Percentiles rank a stretch among this genome's conserved stretches.
Conservation (phyloP, 2,113 vertebrate species). For the Lasiurus borealis region DNA sequence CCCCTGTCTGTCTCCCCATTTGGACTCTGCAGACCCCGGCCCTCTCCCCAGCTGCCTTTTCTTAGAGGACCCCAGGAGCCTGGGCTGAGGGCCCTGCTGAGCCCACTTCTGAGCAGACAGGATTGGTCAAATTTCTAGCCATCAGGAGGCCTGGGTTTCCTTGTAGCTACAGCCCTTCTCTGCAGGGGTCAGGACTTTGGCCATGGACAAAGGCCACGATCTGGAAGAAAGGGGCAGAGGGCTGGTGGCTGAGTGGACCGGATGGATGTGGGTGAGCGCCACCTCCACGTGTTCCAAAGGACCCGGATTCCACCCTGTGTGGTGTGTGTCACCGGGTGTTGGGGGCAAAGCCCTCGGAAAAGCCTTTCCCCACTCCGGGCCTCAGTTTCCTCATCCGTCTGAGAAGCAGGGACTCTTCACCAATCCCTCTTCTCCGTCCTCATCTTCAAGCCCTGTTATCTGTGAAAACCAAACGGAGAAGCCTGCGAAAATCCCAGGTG, state of each 20-base stretch:
- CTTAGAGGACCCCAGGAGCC: background rate
- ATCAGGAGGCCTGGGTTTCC: background rate
- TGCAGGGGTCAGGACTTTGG: background rate
- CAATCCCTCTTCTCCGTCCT: background rate
- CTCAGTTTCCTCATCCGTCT: background rate
- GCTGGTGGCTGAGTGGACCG: background rate
- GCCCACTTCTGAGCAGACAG: background rate
- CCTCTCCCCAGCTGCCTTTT: too few species aligned
- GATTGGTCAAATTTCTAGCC: background rate
- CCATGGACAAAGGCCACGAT: background rate
- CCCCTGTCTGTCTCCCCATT: background rate
- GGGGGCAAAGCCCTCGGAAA: accelerated
- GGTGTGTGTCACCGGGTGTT: accelerated
- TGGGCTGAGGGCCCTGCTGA: background rate
- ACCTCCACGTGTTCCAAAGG: background rate
- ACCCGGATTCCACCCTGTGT: background rate
- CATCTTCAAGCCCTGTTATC: background rate
- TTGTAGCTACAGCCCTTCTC: background rate
- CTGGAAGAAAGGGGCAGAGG: background rate
- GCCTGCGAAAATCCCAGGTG: accelerated
- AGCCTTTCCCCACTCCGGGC: too few species aligned
- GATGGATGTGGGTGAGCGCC: background rate
- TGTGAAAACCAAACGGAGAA: background rate
- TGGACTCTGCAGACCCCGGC: too few species aligned
- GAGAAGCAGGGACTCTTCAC: background rate